Evolutionary conservation across 2,888 invertebrate species (phyloP).

Genomic region (Philopedon plagiatum): DNA sequence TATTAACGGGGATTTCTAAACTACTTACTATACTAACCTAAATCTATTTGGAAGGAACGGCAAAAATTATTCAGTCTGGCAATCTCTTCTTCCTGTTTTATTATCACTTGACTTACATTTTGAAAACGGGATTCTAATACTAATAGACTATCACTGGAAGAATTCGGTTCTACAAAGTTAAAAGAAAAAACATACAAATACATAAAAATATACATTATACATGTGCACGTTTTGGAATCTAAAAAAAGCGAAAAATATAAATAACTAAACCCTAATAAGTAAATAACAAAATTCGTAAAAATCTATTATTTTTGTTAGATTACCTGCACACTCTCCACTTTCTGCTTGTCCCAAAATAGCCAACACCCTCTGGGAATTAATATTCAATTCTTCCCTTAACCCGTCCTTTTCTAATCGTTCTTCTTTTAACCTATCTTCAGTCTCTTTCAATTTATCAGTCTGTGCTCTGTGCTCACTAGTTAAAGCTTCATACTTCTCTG

Average conservation of each 20-base stretch:
- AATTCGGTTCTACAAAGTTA: slow-evolving; percentile 57
- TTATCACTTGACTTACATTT: slow-evolving; percentile 81
- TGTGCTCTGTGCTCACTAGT: slow-evolving; percentile 67
- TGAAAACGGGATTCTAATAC: slow-evolving; percentile 84
- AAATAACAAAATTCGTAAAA: too few relatives aligned
- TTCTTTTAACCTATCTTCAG: slow-evolving; percentile 76
- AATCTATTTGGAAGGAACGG: slow-evolving; percentile 78
- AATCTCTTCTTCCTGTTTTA: slow-evolving; percentile 83
- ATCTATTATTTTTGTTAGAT: too few relatives aligned
- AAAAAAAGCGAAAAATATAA: too few relatives aligned
- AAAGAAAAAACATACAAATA: slow-evolving; percentile 6
- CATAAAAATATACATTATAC: too few relatives aligned
- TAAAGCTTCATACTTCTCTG: slow-evolving; percentile 76
- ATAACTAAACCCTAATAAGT: too few relatives aligned
- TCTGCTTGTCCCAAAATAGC: slow-evolving; percentile 73
- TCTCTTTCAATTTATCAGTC: slow-evolving; percentile 69
- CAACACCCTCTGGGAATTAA: slow-evolving; percentile 81
- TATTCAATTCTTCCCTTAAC: slow-evolving; percentile 80
- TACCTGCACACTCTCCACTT: slow-evolving; percentile 73
- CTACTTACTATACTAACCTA: slow-evolving; percentile 26
- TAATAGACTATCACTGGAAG: slow-evolving; percentile 76
- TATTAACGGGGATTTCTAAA: neutral
- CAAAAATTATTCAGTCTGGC: slow-evolving; percentile 79
- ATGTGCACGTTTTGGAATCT: too few relatives aligned
- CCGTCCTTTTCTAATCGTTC: slow-evolving; percentile 82